A percentile compares a stretch with the other conserved stretches of the same genome.
phyloP scores from a whole-genome alignment of 2,113 vertebrate genomes.

The Pluvianellus socialis region DNA sequence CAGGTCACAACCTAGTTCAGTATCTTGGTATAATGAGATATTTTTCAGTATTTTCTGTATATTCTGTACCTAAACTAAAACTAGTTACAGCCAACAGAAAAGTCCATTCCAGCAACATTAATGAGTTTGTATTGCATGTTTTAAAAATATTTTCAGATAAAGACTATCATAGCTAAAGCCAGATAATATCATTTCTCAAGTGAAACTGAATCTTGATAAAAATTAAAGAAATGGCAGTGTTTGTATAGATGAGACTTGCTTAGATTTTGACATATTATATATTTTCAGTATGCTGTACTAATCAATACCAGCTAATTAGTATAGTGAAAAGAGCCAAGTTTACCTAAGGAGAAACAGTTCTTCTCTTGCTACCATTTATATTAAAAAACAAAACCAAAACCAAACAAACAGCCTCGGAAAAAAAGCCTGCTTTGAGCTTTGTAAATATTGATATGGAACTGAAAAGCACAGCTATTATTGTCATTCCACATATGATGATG shows the following conservation, averaged over 20 bases:
- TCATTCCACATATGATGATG: not conserved
- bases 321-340: not conserved
- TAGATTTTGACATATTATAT: not conserved
- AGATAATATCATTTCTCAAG: not conserved
- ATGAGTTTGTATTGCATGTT: not conserved
- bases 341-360: not conserved
- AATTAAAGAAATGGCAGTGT: not conserved
- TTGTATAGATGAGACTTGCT: not conserved
- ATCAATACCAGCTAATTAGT: slow-evolving; percentile 7
- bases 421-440: not conserved
- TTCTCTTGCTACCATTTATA: not conserved
- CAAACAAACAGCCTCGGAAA: not conserved
- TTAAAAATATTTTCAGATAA: not conserved
- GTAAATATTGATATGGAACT: not conserved
- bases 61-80: not conserved
- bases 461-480: not conserved
- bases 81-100: not conserved
- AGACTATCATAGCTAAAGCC: not conserved
- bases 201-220: not conserved
- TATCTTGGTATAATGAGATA: not conserved
- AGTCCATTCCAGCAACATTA: not conserved
- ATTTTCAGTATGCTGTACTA: not conserved
- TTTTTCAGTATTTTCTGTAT: not conserved
- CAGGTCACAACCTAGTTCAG: not conserved
- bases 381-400: not conserved